Evolutionary conservation across 2,797 vertebrate species (phyloP), one percentile per base, ranked within the genome.

Genomic region (Acridotheres tristis): DNA sequence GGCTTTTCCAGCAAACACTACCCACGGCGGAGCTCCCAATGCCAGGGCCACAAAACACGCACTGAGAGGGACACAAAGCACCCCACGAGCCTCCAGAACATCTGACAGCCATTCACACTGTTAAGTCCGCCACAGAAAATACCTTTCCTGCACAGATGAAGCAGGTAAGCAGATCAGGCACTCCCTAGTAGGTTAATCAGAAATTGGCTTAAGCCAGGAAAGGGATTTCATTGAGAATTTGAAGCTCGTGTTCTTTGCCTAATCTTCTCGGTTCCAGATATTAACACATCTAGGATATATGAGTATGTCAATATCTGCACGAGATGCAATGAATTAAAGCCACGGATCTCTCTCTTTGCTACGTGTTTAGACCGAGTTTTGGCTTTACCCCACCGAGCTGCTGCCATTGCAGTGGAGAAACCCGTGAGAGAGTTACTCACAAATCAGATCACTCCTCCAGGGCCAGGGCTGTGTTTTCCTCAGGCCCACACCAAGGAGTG

Each of bases 161-260:
- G 71, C 66, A 91, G 61, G 80, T 32, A 73, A 89, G 83, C 23
- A 57, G 53, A 81, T 69, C 74, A 75, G 67, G 30, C 1, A 2
- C 54, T 90, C 62, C 57, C 50, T 47, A 16, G 53, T 51, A 89
- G 45, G 40, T 76, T 67, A 79, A 94, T 72, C 29, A 67, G 68
- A 90, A 91, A 88, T 16, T 61, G 57, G 59, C 67, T 95, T 89
- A 93, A 71, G 66, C 15, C 40, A 82, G 89, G 63, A 83, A 74
- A 90, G 68, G 48, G 53, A 94, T 88, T 73, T 75, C 29, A 43
- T 84, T 88, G 48, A 45, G 57, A 87, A 88, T 43, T 67, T 62
- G 43, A 47, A 81, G 74, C 11, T 71, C 27, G 76, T 29, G 23
- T 34, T 87, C 88, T 88, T 48, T 36, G 48, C 66, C 40, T 88